Base-by-base conservation (phyloP, 2,888 invertebrate species). In the Melangyna quadrimaculata region DNA sequence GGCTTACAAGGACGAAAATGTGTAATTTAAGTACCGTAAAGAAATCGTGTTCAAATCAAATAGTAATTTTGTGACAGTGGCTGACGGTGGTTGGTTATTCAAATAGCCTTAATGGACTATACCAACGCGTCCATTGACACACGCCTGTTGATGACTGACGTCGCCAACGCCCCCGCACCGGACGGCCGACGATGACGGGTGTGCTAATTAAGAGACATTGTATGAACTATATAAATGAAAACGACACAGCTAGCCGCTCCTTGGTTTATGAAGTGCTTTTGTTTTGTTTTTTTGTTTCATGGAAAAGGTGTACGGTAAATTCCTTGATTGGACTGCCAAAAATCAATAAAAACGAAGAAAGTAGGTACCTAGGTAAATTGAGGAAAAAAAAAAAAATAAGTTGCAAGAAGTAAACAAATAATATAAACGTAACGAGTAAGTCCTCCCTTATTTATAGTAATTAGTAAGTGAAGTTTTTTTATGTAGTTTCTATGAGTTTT, bases 31-130 rank as follows among this genome's bases (percentile, higher is more conserved):
- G 73, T 73, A 77, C 69, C 48, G 73, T 73, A 70, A 81, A 81
- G 77, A 78, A 86, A 81, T 86, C 86, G 72, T 81, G 75, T 51
- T 57, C 55, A 86, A 61, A 72, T 84, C 72, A 81, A 86, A 81
- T 77, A 81, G 45, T 77, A 80, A 77, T 80, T 77, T 80, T 75
- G 80, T 86, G 77, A 69, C 77, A 75, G 75, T 79, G 48, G 73
- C 61, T 63, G 48, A 74, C 67, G 65, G 74, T 75, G 71, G 86
- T 86, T 86, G 81, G 77, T 81, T 81, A 65, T 73, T 81, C 86
- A 86, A 86, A 86, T 67, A 81, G 61, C 22, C n/a, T 40, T 69
- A 69, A 73, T 73, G 59, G 57, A 29, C 59, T 69, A 2, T 14
- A 24, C 35, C 14, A 43, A 65, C 32, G 65, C 48, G 19, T 32